A percentile compares a stretch with the other conserved stretches of the same genome.
Evolutionary conservation across 2,113 vertebrate species (phyloP).

Genomic region (Budorcas taxicolor): DNA sequence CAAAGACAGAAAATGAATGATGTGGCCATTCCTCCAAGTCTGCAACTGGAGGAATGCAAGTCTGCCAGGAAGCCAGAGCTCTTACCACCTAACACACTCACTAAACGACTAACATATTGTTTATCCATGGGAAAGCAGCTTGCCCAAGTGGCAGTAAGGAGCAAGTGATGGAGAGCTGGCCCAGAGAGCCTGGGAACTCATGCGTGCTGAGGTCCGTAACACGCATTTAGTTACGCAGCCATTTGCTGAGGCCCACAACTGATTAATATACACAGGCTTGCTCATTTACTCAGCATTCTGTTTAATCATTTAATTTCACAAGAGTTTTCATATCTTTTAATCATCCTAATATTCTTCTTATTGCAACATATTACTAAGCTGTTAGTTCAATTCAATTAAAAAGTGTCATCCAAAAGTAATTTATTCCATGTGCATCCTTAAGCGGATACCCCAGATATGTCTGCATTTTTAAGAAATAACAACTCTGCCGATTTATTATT

Average conservation of each 20-base stretch:
- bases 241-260: background rate
- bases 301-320: conserved; percentile 66
- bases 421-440: conserved; percentile 63
- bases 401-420: conserved; percentile 70
- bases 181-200: background rate
- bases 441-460: conserved; percentile 51
- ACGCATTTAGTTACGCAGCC: background rate
- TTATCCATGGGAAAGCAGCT: background rate
- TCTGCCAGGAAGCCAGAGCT: background rate
- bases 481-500: conserved; percentile 31
- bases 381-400: conserved; percentile 78
- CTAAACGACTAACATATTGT: background rate
- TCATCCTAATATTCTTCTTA: conserved; percentile 76
- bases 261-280: conserved; percentile 17
- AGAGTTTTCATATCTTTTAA: conserved; percentile 74
- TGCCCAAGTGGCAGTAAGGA: background rate
- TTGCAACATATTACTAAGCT: conserved; percentile 72
- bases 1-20: background rate
- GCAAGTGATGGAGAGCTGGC: background rate
- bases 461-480: conserved; percentile 53
- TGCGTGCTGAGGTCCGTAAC: background rate
- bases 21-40: background rate
- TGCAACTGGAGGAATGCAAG: background rate
- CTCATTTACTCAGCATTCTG: conserved; percentile 42
- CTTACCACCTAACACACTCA: rapidly evolving